Base-by-base conservation (phyloP, 2,888 invertebrate species). In the Dryococelus australis region DNA sequence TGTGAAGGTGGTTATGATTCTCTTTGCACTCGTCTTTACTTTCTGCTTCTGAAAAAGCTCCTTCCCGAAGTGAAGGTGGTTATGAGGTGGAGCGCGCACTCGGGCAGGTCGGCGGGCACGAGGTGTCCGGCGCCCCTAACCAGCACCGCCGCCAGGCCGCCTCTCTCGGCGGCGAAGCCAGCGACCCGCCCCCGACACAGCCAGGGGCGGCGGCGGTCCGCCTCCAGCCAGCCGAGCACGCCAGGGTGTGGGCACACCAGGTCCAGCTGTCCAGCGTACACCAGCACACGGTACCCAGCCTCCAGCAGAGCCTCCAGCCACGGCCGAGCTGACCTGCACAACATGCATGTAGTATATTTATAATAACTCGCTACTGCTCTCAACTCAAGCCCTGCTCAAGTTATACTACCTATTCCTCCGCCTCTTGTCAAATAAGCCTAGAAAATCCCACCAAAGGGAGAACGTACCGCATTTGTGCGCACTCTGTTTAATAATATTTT, bases 181-280 rank as follows among this genome's bases (percentile, higher is more conserved):
- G 97, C 97, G 12, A 97, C 92, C 89, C 95, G 95, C 0, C 93
- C 93, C 86, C 93, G 95, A 9, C 96, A 95, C 87, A 93, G 93
- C 97, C 97, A 98, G 84, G 93, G 92, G 0, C 96, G 96, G 0
- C 92, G 93, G 90, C 94, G 95, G 91, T 97, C 98, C 86, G 95
- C 94, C 89, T 94, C 93, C 53, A 98, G 92, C 92, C 96, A 98
- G 91, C 96, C 96, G 28, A 96, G 94, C 0, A 98, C 98, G 85
- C 97, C 91, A 0, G 98, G 97, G 92, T 97, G 97, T 0, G 98
- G 97, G 0, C 98, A 97, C 89, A 98, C 97, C 24, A 98, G 96
- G 92, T 99, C 98, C 89, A 98, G 92, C 91, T 98, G 98, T 0
- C 98, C 98, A 91, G 96, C 98, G 92, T 98, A 98, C 88, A 98